Conservation (phyloP, 2,888 invertebrate genomes). For the Netelia inedita region DNA sequence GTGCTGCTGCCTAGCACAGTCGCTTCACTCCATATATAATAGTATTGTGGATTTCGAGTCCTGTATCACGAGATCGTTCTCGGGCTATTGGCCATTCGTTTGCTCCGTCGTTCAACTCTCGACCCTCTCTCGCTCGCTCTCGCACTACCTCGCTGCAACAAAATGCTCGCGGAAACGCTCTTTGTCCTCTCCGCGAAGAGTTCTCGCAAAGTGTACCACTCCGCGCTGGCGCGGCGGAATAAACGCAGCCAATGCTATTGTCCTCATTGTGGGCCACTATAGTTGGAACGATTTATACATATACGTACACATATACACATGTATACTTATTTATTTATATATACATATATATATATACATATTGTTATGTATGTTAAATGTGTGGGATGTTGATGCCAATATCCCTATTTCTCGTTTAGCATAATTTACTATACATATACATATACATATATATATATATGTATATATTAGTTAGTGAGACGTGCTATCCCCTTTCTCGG, state of each 20-base stretch:
- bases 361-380: not conserved
- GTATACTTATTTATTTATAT: too few relatives aligned
- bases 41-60: not conserved
- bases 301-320: too few relatives aligned
- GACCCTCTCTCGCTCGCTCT: slow-evolving; percentile 23
- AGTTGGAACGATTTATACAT: not conserved
- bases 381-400: slow-evolving; percentile 52
- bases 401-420: slow-evolving; percentile 29
- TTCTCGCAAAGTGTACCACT: slow-evolving; percentile 47
- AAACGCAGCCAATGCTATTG: slow-evolving; percentile 74
- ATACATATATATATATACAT: not conserved
- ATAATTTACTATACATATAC: slow-evolving; percentile 21
- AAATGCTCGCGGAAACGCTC: slow-evolving; percentile 39
- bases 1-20: not conserved
- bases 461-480: slow-evolving; percentile 64
- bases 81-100: slow-evolving; percentile 42
- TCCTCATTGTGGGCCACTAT: slow-evolving; percentile 75
- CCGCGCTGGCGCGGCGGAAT: slow-evolving; percentile 71
- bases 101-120: slow-evolving; percentile 24
- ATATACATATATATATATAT: slow-evolving; percentile 71
- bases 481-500: slow-evolving; percentile 65
- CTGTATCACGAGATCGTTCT: slow-evolving; percentile 31
- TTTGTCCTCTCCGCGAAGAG: slow-evolving; percentile 41
- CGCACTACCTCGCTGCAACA: not conserved
- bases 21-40: not conserved